These are phyloP conservation scores for Sturnira hondurensis DNA, from an alignment of 2,113 vertebrate species.

Conservation along the genomic window DNA sequence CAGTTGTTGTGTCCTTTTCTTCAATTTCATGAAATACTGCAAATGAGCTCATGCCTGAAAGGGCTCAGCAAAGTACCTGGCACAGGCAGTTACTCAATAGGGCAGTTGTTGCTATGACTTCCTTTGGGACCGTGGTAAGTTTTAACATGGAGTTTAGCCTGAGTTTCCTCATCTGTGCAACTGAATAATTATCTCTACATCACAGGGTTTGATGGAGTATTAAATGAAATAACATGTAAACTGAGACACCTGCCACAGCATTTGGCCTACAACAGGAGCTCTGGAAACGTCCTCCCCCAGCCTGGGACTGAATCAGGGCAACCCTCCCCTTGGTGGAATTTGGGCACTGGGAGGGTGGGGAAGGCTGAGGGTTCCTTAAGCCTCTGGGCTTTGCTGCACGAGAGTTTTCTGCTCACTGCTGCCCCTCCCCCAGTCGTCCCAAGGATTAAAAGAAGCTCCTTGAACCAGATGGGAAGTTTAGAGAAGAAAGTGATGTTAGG, in stretches of 20 bases:
- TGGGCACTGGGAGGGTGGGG: neutral
- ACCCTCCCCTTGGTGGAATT: neutral
- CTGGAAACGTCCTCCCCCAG: too few relatives aligned
- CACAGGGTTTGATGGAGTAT: neutral
- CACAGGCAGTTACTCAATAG: neutral
- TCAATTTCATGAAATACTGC: neutral
- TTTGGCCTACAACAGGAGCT: neutral
- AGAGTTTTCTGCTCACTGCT: neutral
- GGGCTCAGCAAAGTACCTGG: neutral
- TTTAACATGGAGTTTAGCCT: constrained; percentile 2
- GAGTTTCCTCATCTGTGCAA: neutral
- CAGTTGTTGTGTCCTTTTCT: neutral
- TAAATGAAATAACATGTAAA: neutral
- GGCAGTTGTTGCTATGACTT: neutral
- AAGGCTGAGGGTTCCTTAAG: neutral
- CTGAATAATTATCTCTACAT: neutral
- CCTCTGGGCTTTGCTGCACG: neutral
- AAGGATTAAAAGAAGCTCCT: neutral
- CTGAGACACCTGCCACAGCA: neutral
- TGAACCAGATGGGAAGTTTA: neutral
- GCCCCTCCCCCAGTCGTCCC: neutral
- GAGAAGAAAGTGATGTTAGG: neutral
- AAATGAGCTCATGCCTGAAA: neutral
- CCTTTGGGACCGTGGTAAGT: neutral
- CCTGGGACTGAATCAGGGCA: neutral